Evolutionary conservation across 2,888 invertebrate genomes (phyloP), one percentile per base, ranked within the genome.

Genomic region (Patella ulyssiponensis): DNA sequence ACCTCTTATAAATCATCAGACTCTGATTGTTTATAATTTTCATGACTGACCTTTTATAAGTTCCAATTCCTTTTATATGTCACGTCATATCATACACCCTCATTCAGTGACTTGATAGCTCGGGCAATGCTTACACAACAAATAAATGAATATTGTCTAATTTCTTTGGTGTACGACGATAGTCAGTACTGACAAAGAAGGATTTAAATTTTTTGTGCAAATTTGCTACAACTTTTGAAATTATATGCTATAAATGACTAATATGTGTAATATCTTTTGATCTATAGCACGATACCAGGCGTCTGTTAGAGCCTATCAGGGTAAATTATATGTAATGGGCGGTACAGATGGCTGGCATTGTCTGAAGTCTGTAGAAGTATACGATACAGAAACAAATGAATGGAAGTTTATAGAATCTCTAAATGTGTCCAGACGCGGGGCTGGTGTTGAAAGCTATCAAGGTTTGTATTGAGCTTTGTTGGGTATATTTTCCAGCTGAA

Each of bases 281-380:
- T 79, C 83, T 85, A 77, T 91, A 94, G 95, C 95, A 23, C 94
- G 96, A 20, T 96, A 95, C 89, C 96, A 96, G 92, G 95, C 95
- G 74, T 96, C 95, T 33, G 95, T 95, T 53, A 94, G 95, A 80
- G 92, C 94, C 53, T 94, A 94, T 93, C 93, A 93, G 80, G 95
- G 94, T 79, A 93, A 94, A 85, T 93, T 97, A 77, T 95, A 95
- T 93, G 96, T 95, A 53, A 94, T 95, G 79, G 97, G 97, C 79
- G 97, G 97, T 52, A 96, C 96, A 91, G 96, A 97, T 92, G 94
- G 95, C n/a, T 96, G 96, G 96, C 95, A 95, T 92, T 96, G 96
- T 91, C 93, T 96, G 44, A 94, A 92, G 82, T 94, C 94, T 0
- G 94, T 94, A 0, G 95, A 95, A 90, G 92, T 94, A 4, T 95